Evolutionary conservation across 1,140 invertebrate species (phyloP), one percentile per base, ranked within the genome.

Genomic region (Samia ricini): DNA sequence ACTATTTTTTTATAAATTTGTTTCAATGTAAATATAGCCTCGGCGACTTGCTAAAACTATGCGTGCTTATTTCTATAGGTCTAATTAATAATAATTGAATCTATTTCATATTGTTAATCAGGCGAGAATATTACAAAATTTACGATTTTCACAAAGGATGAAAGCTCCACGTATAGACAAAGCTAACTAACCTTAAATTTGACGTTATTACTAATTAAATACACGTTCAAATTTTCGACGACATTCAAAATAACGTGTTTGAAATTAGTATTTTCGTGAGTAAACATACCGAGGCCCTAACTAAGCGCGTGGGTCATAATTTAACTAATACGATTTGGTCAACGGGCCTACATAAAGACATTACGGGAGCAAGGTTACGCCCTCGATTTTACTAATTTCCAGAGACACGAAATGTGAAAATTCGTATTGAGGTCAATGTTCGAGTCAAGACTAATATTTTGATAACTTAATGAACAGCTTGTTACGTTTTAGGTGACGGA

Each of bases 371-470:
- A 59, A 59, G 57, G 57, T 50, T 23, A 50, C 42, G 57, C 21
- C 42, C 57, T 33, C 57, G 36, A 59, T 59, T 59, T 24, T 4
- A 49, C 33, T 42, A 59, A 59, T 49, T 59, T 50, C 20, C 19
- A 59, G 42, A 22, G 57, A 18, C 36, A 59, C 42, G 57, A 23
- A 49, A 20, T 50, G 21, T 59, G 21, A 49, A 57, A 57, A 59
- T 12, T 59, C 2, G 42, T 7, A 59, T 50, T 59, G 49, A 59
- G 57, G 57, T n/a, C 42, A 59, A 8, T 7, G 20, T 20, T 42
- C 12, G 22, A 59, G 49, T n/a, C 12, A 23, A n/a, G 42, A 24
- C 24, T 24, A 59, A 59, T 42, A 50, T 50, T 42, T 59, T 59
- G 48, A 59, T 19, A 29, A 36, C 24, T 36, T 57, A 57, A 57